Base-by-base conservation (phyloP, 2,888 invertebrate species). In the Zootermopsis nevadensis region DNA sequence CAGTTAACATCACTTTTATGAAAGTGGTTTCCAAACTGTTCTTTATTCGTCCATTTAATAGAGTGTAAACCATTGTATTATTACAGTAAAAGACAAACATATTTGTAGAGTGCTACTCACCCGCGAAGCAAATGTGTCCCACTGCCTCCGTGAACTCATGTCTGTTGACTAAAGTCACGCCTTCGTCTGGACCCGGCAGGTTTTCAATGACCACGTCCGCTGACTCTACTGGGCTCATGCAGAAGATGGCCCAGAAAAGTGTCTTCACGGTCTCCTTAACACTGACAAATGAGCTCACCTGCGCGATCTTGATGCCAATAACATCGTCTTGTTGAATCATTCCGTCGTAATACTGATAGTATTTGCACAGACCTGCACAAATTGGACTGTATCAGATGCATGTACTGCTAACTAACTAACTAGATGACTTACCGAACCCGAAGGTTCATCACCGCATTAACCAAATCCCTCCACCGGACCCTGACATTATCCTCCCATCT, bases 181-280 rank as follows among this genome's bases (percentile, higher is more conserved):
- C 90, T 24, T 90, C 89, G 0, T 89, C 88, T 83, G 90, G 90
- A 0, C 90, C 90, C 0, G 91, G 90, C 35, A 91, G 87, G 87
- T 94, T 94, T 86, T 93, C 93, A 42, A 94, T 91, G 19, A 94
- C 90, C 24, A 94, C 93, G 86, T 93, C 93, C 0, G 93, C 94
- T 48, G 93, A 92, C 86, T 93, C 92, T 83, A 93, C 88, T 0
- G 93, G 92, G 0, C 93, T 91, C 93, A 94, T 93, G 86, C 93
- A 93, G 86, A 94, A 94, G 35, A 94, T 88, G 0, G 93, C 93
- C 94, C 94, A 94, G 88, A 94, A 94, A 81, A 94, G 90, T 0
- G 94, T 94, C 86, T 93, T 93, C 77, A 94, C 86, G 0, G 93
- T 92, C 24, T 91, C 90, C 7, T 89, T 85, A 74, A 94, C 91